These are phyloP conservation scores for Tupiocoris notatus DNA, from an alignment of 2,888 invertebrate species.

Conservation along the genomic window DNA sequence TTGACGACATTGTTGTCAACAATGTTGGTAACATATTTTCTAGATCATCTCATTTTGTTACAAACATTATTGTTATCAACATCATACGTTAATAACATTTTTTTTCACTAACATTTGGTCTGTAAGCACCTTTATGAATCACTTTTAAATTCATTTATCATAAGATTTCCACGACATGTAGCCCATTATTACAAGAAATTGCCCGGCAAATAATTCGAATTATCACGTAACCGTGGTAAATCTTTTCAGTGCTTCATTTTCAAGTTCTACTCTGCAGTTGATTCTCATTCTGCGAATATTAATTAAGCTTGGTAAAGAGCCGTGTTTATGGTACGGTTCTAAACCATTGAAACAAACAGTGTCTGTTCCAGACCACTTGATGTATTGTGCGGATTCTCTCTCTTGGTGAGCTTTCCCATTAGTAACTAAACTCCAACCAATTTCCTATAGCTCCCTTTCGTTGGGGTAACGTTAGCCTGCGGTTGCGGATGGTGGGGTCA, in stretches of 20 bases:
- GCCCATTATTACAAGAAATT: too few relatives aligned
- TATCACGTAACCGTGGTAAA: too few relatives aligned
- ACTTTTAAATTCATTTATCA: too few relatives aligned
- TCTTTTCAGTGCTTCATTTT: not conserved
- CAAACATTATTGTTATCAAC: too few relatives aligned
- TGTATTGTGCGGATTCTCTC: not conserved
- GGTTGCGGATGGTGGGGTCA: not conserved
- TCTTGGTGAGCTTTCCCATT: constrained; percentile 2
- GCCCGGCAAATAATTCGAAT: too few relatives aligned
- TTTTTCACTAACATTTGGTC: too few relatives aligned
- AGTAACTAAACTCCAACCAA: constrained; percentile 1
- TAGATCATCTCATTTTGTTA: too few relatives aligned
- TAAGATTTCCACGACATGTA: too few relatives aligned
- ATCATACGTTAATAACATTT: too few relatives aligned
- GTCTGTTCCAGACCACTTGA: constrained; percentile 2
- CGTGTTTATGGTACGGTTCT: not conserved
- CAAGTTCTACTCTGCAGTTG: not conserved
- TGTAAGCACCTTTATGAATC: too few relatives aligned
- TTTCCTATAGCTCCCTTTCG: not conserved
- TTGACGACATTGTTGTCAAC: too few relatives aligned
- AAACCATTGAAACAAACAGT: not conserved
- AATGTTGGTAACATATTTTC: too few relatives aligned
- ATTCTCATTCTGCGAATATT: not conserved
- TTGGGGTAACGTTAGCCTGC: not conserved
- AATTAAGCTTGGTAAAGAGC: not conserved